Base-by-base conservation (phyloP, 2,888 invertebrate genomes). In the Chymomyza procnemis region DNA sequence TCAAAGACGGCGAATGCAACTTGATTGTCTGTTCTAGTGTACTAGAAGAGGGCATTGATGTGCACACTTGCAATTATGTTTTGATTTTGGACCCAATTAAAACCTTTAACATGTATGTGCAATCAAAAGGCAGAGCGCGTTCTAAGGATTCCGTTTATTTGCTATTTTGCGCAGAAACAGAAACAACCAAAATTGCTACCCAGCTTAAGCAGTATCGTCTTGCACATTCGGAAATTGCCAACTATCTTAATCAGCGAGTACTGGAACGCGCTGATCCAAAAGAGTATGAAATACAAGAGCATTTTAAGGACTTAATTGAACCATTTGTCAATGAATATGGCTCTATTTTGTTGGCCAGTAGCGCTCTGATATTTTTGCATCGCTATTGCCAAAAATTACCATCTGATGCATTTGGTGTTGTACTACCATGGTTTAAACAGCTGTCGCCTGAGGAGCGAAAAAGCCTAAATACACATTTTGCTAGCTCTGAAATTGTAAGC, bases 41-140 rank as follows among this genome's bases (percentile, higher is more conserved):
- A 0, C 92, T 98, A 30, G 98, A 98, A 89, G 98, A 98, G 91
- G 97, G 97, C 0, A 93, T 97, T 8, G 97, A 98, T 90, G 93
- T 98, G 30, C 95, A 95, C 2, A 93, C 93, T 30, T 99, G 98
- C 88, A 94, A 95, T 71, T 90, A 96, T 50, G 95, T 98, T 0
- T 84, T 97, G 18, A 93, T 95, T 60, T 96, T 94, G 87, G 96
- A 97, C 87, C 88, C 91, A 1, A 93, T 96, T 0, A 88, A 92
- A 61, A 94, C 95, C 79, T 96, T 96, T 79, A 92, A 96, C 59
- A 95, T 96, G 0, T 98, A 97, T 87, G 93, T 98, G 48, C 97
- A 97, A 90, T 96, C 97, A 70, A 97, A 97, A 93, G 97, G 93
- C 1, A 93, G 98, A 64, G 98, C 98, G 0, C 92, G 96, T n/a